Conservation (phyloP, 92 coral and sea anemone species). For the Porites divaricata region DNA sequence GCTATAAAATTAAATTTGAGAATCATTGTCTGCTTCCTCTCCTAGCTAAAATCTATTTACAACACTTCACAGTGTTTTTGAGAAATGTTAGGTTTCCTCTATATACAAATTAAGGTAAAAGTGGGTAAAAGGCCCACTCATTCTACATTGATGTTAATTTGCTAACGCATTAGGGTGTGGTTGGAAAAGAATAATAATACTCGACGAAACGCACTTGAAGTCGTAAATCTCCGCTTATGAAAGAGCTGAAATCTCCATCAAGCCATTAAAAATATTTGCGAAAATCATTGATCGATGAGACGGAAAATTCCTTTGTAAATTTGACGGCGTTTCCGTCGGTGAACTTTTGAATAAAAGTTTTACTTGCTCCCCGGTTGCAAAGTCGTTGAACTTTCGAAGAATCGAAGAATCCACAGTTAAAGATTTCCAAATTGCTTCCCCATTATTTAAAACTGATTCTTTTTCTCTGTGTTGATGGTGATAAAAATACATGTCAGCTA, state of each 20-base stretch:
- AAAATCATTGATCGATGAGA: neutral
- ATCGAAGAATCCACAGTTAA: neutral
- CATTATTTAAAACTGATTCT: neutral
- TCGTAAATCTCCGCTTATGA: neutral
- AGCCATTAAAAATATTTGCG: neutral
- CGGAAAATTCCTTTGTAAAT: neutral
- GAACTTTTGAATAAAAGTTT: neutral
- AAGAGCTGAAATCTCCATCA: neutral
- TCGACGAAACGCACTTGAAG: neutral
- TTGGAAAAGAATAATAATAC: neutral
- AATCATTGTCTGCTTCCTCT: neutral
- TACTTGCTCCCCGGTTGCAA: neutral
- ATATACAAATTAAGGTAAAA: conserved; percentile 10
- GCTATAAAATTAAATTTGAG: neutral
- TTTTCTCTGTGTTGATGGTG: neutral
- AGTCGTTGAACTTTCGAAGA: too few relatives aligned
- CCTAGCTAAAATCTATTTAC: neutral
- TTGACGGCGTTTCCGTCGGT: neutral
- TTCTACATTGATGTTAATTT: neutral
- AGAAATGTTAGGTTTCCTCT: neutral
- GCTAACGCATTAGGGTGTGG: conserved; percentile 19
- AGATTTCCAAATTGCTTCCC: conserved; percentile 5
- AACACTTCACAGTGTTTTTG: neutral
- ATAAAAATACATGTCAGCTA: neutral
- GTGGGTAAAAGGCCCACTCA: neutral